Evolutionary conservation across 2,113 vertebrate species (phyloP).

Genomic region (Burhinus bistriatus): DNA sequence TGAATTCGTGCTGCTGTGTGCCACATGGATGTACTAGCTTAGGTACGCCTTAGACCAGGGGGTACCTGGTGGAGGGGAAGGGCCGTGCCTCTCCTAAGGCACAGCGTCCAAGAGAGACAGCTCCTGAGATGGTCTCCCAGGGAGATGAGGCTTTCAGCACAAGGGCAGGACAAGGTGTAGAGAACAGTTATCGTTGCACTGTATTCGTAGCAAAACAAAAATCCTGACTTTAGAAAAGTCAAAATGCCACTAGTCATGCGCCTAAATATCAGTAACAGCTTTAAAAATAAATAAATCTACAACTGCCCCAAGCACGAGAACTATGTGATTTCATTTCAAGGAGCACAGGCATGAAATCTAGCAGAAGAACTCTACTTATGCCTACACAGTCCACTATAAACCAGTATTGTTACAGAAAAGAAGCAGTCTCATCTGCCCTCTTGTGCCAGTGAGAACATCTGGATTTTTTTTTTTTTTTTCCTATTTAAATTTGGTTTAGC

Average conservation of each 20-base stretch:
- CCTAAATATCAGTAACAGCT: background rate
- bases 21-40: background rate
- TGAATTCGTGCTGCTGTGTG: background rate
- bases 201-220: background rate
- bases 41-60: background rate
- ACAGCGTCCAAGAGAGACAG: background rate
- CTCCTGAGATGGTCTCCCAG: background rate
- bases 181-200: fast-evolving
- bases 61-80: fast-evolving
- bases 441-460: background rate
- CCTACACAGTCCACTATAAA: background rate
- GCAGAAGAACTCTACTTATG: background rate
- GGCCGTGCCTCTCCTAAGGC: background rate
- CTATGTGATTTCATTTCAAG: background rate
- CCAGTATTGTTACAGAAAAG: background rate
- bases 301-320: background rate
- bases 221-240: background rate
- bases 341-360: background rate
- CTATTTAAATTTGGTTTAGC: background rate
- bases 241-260: background rate
- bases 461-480: background rate
- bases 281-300: background rate
- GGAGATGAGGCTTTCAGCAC: background rate
- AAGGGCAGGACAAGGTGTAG: background rate
- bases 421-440: background rate